Base-by-base conservation (phyloP, 2,113 vertebrate species). In the Paratilapia polleni region DNA sequence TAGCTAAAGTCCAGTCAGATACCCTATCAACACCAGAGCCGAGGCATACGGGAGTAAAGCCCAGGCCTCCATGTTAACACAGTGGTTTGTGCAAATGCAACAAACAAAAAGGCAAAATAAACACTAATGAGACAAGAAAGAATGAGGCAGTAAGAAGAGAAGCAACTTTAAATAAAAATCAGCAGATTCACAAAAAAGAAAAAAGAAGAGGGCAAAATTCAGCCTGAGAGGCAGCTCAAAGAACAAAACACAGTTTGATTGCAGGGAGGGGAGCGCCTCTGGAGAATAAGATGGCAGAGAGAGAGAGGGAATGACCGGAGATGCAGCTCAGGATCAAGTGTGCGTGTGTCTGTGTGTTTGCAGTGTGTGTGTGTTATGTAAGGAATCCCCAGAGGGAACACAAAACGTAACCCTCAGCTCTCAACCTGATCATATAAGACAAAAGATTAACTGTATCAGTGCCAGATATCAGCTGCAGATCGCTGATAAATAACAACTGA, bases 1-100 rank as follows among this genome's bases (percentile, higher is more conserved):
- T 8, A 86, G 59, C 78, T 90, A 91, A 94, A 95, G 94, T 95
- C 89, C 94, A 93, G 61, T 75, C 12, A 80, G 91, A 93, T 94
- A 93, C 14, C 77, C 73, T 91, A 84, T 94, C 92, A 89, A 80
- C 43, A 6, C 52, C 3, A 1, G 54, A 78, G 77, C 57, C 2
- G 6, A 26, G 59, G 56, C 13, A 76, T 38, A 43, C 41, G 43
- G 59, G 92, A 90, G 73, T 88, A 89, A 93, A 94, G 93, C 94
- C 89, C 91, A 83, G 0, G 20, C 49, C 66, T 85, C 87, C 58
- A 81, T 85, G 62, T 84, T 8, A 79, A 86, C 70, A 87, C 1
- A 15, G 52, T 26, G 28, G 22, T 70, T 77, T 88, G 63, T 58
- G 19, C 63, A 80, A 81, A 87, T 41, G n/a, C 41, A 82, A 86